Base-by-base conservation (phyloP, 1,140 invertebrate genomes). In the Atopsyche davidsoni region DNA sequence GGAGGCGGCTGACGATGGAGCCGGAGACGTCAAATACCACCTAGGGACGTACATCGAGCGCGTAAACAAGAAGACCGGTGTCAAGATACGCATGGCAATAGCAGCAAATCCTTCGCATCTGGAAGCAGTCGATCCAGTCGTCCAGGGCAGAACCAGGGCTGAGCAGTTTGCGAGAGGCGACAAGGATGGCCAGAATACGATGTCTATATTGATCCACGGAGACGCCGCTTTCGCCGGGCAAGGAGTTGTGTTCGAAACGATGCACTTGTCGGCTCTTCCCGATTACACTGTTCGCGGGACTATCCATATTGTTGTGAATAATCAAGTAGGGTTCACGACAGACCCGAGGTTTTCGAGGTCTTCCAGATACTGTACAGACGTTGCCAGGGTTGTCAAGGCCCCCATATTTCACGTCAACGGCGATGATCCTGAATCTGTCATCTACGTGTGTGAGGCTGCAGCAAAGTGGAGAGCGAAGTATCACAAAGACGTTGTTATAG, bases 351-450 rank as follows among this genome's bases (percentile, higher is more conserved):
- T 89, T 65, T 93, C 94, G 1, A 78, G 96, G 54, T 99, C 96
- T 0, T 98, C 96, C 0, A 91, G 96, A 1, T 99, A 99, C 67
- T 99, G 96, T 70, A 99, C 96, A 83, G 97, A 99, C 75, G 96
- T 99, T 31, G 97, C 95, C 16, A 83, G 96, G 60, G 96, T 99
- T 23, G 94, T 99, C 2, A 98, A 98, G 67, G 95, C 95, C 17
- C 97, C 96, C 0, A 99, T 99, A 59, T 98, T 99, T 85, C 97
- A 99, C 67, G 97, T 99, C 0, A 99, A 99, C 70, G 86, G 91
- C 39, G 97, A 99, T 69, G 94, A 99, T 75, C 94, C 96, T 0
- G 96, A 99, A 71, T 93, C 94, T 18, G 96, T 99, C 23, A 92
- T 97, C 78, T 91, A 98, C 70, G 95, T 98, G 2, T 98, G 93